Conservation (phyloP, 35 echinoderm and acorn worm genomes). For the Diadema setosum region DNA sequence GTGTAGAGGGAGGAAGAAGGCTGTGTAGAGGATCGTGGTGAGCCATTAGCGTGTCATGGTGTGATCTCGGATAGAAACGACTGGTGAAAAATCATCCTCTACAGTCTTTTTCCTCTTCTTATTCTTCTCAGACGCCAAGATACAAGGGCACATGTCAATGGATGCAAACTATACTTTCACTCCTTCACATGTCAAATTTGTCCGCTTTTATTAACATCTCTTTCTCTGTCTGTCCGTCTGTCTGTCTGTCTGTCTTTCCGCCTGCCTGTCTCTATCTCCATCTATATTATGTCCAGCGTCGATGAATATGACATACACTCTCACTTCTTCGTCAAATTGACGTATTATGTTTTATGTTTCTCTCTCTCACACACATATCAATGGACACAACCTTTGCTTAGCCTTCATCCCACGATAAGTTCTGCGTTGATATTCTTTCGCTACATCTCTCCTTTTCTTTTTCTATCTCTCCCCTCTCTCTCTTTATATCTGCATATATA, state of each 20-base stretch:
- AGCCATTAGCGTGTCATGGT: not conserved
- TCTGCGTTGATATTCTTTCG: not conserved
- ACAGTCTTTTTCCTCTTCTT: too few species aligned
- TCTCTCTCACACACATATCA: not conserved
- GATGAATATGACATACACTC: too few species aligned
- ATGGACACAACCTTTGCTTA: not conserved
- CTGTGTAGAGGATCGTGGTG: not conserved
- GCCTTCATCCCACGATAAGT: not conserved
- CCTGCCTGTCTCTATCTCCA: not conserved
- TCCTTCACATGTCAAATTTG: too few species aligned
- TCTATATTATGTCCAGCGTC: not conserved
- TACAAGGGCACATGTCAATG: too few species aligned
- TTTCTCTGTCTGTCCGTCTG: not conserved
- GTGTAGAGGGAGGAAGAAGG: not conserved
- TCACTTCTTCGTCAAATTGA: not conserved
- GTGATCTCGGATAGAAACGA: too few species aligned
- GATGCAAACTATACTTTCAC: too few species aligned
- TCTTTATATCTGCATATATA: conserved; percentile 9
- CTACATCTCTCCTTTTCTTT: not conserved
- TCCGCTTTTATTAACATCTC: too few species aligned
- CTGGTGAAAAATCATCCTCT: too few species aligned
- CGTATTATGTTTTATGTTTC: not conserved
- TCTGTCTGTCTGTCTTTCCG: not conserved
- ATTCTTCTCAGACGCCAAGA: too few species aligned
- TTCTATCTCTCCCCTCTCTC: not conserved